Conservation (phyloP, 2,888 invertebrate genomes). For the Endomychus coccineus region DNA sequence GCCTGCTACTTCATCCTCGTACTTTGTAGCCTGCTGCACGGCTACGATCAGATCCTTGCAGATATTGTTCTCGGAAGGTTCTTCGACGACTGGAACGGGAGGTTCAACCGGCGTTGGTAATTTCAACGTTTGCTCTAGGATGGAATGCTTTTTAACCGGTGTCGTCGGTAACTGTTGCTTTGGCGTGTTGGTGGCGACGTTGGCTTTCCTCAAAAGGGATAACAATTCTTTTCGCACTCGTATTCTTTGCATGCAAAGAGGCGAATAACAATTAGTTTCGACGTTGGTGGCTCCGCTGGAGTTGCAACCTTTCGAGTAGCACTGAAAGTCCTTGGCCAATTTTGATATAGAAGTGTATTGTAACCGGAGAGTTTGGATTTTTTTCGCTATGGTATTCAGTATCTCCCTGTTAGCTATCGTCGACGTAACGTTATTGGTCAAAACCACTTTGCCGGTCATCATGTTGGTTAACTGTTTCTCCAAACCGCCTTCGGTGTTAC, state of each 20-base stretch:
- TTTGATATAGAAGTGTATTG: conserved; percentile 64
- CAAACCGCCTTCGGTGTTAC: conserved; percentile 30
- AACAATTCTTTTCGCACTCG: conserved; percentile 63
- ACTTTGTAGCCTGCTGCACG: conserved; percentile 55
- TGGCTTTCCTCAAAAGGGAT: conserved; percentile 55
- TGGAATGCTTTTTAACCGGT: conserved; percentile 53
- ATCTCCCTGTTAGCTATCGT: conserved; percentile 47
- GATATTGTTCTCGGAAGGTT: conserved; percentile 53
- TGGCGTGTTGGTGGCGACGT: conserved; percentile 47
- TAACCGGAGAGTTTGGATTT: conserved; percentile 59
- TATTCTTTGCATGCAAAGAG: conserved; percentile 68
- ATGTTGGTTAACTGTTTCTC: conserved; percentile 41
- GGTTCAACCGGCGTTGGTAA: conserved; percentile 43
- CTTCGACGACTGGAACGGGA: conserved; percentile 17
- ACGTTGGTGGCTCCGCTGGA: conserved; percentile 45
- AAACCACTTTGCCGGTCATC: conserved; percentile 40
- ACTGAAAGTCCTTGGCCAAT: conserved; percentile 63
- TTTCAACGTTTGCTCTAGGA: conserved; percentile 62
- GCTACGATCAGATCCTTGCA: conserved; percentile 55
- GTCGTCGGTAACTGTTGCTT: conserved; percentile 27
- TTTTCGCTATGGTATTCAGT: conserved; percentile 54
- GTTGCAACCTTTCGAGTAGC: conserved; percentile 66
- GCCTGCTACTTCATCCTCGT: conserved; percentile 44
- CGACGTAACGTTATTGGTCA: conserved; percentile 27
- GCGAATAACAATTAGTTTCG: conserved; percentile 68